Base-by-base conservation (phyloP, 2,888 invertebrate genomes). In the Drosophila colorata region DNA sequence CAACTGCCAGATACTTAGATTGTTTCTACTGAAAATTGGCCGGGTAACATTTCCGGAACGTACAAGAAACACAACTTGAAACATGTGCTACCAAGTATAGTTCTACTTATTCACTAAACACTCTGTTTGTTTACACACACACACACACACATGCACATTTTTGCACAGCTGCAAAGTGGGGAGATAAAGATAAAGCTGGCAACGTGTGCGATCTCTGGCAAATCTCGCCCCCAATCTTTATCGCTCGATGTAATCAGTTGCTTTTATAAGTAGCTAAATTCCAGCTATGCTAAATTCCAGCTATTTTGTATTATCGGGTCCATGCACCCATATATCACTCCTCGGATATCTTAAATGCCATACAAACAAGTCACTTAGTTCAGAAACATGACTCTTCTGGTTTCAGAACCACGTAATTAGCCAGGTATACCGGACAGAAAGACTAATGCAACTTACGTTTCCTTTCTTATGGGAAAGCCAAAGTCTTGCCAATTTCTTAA, bases 121-220 rank as follows among this genome's bases (percentile, higher is more conserved):
- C 48, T 33, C 38, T 20, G 14, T 4, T 38, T 41, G 25, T 23
- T 25, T 33, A 31, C 11, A 31, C 11, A 31, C 4, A 31, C 11
- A 25, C 7, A 25, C 23, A 25, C 25, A 2, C 25, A 25, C 25
- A 33, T 13, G n/a, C 31, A 46, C n/a, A 49, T 52, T 63, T 49
- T 60, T 41, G 49, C 46, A 61, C 65, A 73, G 64, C 47, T 71
- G 59, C 51, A 61, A 69, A 69, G 47, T 18, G 23, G 31, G 41
- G 9, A 56, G 71, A 48, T 57, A 43, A 53, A 70, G 60, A 74
- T 71, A 59, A 59, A 35, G 18, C 55, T 56, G 70, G 9, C 52
- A 40, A 33, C 33, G 18, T 49, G 55, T 25, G 28, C 53, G 8
- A 51, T 52, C 66, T 68, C 28, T 38, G 5, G 48, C 59, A 23